These are phyloP conservation scores for Halichondria panicea DNA, from an alignment of 37 sponge, comb jelly and placozoan genomes.

Conservation along the genomic window DNA sequence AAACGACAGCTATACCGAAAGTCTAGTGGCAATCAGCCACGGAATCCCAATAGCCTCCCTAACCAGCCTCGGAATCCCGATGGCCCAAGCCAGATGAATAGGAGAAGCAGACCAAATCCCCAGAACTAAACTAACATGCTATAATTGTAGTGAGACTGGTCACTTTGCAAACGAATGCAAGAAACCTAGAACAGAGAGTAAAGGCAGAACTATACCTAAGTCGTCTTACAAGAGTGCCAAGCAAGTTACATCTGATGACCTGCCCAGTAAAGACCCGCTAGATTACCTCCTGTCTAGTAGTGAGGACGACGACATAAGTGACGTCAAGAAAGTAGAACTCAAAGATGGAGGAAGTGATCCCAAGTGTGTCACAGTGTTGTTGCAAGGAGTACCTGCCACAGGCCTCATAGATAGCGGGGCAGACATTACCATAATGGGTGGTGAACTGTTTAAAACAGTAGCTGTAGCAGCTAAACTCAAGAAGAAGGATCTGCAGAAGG, in stretches of 20 bases:
- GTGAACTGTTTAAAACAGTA: slow-evolving; percentile 22
- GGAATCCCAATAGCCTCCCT: too few relatives aligned
- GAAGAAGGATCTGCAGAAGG: slow-evolving; percentile 7
- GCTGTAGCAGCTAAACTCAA: slow-evolving; percentile 7
- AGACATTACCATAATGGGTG: slow-evolving; percentile 37
- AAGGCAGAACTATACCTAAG: too few relatives aligned
- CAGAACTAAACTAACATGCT: too few relatives aligned
- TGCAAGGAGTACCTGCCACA: slow-evolving; percentile 37
- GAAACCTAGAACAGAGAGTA: too few relatives aligned
- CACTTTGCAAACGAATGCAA: too few relatives aligned
- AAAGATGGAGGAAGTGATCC: slow-evolving; percentile 30
- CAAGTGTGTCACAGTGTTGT: slow-evolving; percentile 28
- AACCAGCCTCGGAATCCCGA: too few relatives aligned
- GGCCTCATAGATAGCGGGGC: slow-evolving; percentile 40
- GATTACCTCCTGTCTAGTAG: slow-evolving; percentile 1
- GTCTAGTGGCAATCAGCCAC: not conserved
- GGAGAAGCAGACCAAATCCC: too few relatives aligned
- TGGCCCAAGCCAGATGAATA: too few relatives aligned
- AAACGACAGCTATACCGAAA: slow-evolving; percentile 9
- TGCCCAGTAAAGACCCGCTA: too few relatives aligned
- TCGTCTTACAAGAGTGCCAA: too few relatives aligned
- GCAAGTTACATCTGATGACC: too few relatives aligned
- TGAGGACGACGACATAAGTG: slow-evolving; percentile 12
- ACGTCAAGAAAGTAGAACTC: slow-evolving; percentile 8
- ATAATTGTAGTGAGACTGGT: too few relatives aligned